Evolutionary conservation across 1,140 invertebrate species (phyloP), one percentile per base, ranked within the genome.

Genomic region (Drosophila dunni): DNA sequence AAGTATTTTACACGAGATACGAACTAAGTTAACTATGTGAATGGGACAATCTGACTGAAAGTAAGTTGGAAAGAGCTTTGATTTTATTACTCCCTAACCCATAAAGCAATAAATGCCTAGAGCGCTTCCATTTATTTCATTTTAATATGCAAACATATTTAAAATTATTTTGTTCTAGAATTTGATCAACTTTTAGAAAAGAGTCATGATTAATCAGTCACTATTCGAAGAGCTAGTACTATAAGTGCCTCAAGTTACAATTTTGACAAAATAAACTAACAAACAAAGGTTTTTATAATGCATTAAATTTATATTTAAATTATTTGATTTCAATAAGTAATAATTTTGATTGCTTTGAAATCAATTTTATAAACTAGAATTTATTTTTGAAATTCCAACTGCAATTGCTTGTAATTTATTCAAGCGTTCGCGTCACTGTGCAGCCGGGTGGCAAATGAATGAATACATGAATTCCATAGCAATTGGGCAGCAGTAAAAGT

Each of bases 391-490:
- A 33, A 15, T 36, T 10, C 0, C 17, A 61, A 13, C 1, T 29
- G 24, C 1, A 57, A 7, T 57, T 40, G 11, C 10, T 29, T 29
- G n/a, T 1, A 48, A 50, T 34, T 11, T 34, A 53, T 54, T 0
- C 0, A 0, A 10, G 15, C 3, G 0, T 1, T 20, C 4, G 51
- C 0, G 7, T 58, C 83, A 85, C 79, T 73, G 79, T 85, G 45
- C 79, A 2, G 5, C 17, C 38, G 42, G 70, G 61, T 60, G 75
- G 78, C 60, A 73, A 76, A 29, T 74, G 79, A 81, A 81, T 85
- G 78, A 81, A 82, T 70, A 76, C 69, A 88, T 89, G 83, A 79
- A 78, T 78, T 83, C 62, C 79, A 73, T 68, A 63, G 84, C 84
- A 79, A 74, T 88, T 88, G 70, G 54, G 57, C 48, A 74, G 72